Base-by-base conservation (phyloP, 2,113 vertebrate genomes). In the Archilochus colubris region DNA sequence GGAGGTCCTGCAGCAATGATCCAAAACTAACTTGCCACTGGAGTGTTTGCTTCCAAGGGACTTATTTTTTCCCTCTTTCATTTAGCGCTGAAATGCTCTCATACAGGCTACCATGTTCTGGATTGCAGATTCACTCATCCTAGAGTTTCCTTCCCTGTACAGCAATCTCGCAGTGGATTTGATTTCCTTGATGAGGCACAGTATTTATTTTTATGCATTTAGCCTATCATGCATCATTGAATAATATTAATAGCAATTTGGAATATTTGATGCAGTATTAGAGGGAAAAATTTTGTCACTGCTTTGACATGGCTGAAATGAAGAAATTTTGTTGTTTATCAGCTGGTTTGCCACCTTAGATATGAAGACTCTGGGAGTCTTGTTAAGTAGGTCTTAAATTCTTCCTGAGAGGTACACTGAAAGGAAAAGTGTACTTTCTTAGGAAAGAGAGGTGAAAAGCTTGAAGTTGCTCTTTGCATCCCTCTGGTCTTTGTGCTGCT, bases 11-110 rank as follows among this genome's bases (percentile, higher is more conserved):
- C 33, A 55, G 86, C 61, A 69, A 18, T 70, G 51, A 90, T 78
- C 77, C 61, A 59, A 78, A 95, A 66, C 88, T 74, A 51, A 55
- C 30, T 89, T 86, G 73, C 44, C 36, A 28, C 40, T 91, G 25
- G 33, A 83, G 69, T 70, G 33, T 84, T 96, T 84, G 58, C 75
- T 80, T 96, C 69, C 70, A 88, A 61, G 15, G 48, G 53, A 82
- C 75, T 91, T 82, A 2, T 86, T 88, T 83, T 86, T 22, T 82
- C 14, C 25, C 12, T 84, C 58, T 67, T 92, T 40, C 33, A 27
- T 90, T 91, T 93, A 51, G 38, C 5, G 2, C 21, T 77, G 64
- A 55, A 33, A 57, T 70, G 63, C 83, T 82, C 63, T 78, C 22
- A 33, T 44, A 18, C 18, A 25, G 14, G 19, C 19, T 85, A 3